Evolutionary conservation across 1,140 invertebrate species (phyloP), one percentile per base, ranked within the genome.

Genomic region (Cheumatopsyche charites): DNA sequence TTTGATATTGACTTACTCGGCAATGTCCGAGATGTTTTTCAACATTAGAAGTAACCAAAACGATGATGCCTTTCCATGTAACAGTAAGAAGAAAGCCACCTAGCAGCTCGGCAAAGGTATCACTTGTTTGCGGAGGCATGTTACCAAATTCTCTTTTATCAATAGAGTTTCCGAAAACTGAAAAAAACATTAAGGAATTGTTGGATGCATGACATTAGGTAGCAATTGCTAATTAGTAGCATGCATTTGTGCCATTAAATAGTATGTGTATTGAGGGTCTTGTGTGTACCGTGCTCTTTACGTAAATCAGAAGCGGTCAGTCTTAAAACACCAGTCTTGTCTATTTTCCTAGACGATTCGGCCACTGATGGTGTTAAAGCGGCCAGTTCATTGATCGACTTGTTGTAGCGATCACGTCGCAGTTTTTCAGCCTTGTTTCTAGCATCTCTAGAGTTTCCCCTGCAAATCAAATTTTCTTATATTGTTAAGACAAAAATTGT

Each of bases 351-450:
- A 0, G 90, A 86, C 72, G 93, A 91, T 77, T 88, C 89, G 9
- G 91, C 87, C 41, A 95, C 91, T 76, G 92, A 90, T 0, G 94
- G 94, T 26, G 97, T 90, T 75, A 96, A 85, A 9, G 87, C 84
- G 0, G 93, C 91, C 77, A 98, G 85, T 78, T 93, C 90, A 7
- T 87, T 87, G 71, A 98, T 96, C 75, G 91, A 94, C 17, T 89
- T 88, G 81, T 96, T 97, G 63, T 97, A 86, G 78, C 93, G 95
- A 79, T 97, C 94, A 0, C 95, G 85, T 7, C 96, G 86, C 79
- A 93, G 89, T 80, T 97, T 97, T 78, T 98, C 96, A 0, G 93
- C 93, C 77, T 88, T 85, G 80, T 95, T 96, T 43, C 94, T 86
- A 70, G 90, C 88, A 76, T 91, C 88, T 13, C 93, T 85, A 36